Conservation (phyloP, 2,113 vertebrate genomes). For the Otocyon megalotis region DNA sequence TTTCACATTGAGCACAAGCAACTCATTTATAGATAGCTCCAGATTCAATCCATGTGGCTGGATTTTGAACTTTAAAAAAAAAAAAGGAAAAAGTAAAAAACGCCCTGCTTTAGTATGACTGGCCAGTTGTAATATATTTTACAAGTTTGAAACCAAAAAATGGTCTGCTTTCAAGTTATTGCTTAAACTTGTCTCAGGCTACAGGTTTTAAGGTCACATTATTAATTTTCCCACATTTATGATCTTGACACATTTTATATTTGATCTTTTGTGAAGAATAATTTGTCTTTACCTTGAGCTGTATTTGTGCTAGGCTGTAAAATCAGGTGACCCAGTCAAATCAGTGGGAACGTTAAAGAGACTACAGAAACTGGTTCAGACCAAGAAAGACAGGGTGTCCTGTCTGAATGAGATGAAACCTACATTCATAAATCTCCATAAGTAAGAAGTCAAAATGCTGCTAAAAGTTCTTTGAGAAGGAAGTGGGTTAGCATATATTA, state of each 20-base stretch:
- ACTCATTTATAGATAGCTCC: not conserved
- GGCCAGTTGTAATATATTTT: not conserved
- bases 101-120: not conserved
- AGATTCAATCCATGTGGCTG: not conserved
- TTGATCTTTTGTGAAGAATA: constrained; percentile 59
- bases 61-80: constrained; percentile 1
- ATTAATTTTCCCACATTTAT: constrained; percentile 61
- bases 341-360: constrained; percentile 88
- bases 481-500: not conserved
- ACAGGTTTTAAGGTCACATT: not conserved
- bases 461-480: not conserved
- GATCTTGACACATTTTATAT: constrained; percentile 30
- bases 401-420: constrained; percentile 85
- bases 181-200: constrained; percentile 37
- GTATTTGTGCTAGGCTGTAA: constrained; percentile 83
- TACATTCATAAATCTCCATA: constrained; percentile 81
- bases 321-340: constrained; percentile 84
- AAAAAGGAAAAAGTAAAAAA: not conserved
- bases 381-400: constrained; percentile 84
- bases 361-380: constrained; percentile 89
- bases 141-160: not conserved
- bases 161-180: not conserved
- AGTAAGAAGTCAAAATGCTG: constrained; percentile 75
- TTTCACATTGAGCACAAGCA: not conserved
- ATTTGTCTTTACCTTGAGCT: constrained; percentile 48